Conservation (phyloP, 2,797 vertebrate genomes). For the Enteromius thamalakanensis region DNA sequence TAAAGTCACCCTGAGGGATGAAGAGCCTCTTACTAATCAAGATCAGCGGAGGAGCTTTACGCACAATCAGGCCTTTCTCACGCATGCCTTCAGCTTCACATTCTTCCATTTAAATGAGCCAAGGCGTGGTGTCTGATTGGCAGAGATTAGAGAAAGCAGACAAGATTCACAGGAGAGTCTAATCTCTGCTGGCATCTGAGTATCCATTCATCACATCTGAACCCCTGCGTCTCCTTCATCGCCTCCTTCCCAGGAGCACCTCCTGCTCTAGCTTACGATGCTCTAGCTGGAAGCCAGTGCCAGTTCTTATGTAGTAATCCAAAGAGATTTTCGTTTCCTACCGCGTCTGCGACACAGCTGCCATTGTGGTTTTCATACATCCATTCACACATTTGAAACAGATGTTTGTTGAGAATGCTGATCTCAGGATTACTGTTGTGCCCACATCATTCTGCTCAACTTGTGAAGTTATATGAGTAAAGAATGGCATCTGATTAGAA, state of each 20-base stretch:
- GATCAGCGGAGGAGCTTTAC: conserved; percentile 15
- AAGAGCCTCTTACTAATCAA: conserved; percentile 47
- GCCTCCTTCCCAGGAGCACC: conserved; percentile 15
- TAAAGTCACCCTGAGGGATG: conserved; percentile 32
- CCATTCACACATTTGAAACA: conserved; percentile 32
- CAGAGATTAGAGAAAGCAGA: conserved; percentile 43
- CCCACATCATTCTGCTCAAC: conserved; percentile 48
- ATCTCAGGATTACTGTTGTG: conserved; percentile 42
- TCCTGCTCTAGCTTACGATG: conserved; percentile 61
- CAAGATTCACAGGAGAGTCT: conserved; percentile 41
- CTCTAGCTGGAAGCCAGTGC: conserved; percentile 63
- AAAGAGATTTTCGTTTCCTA: conserved; percentile 60
- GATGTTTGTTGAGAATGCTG: conserved; percentile 8
- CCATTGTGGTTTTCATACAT: conserved; percentile 43
- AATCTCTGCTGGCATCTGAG: conserved; percentile 18
- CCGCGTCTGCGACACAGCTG: conserved; percentile 62
- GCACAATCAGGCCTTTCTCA: conserved; percentile 43
- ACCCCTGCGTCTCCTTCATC: neutral
- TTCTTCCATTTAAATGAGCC: conserved; percentile 44
- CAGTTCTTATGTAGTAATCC: conserved; percentile 62
- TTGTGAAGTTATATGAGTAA: conserved; percentile 19
- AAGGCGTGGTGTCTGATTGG: conserved; percentile 33
- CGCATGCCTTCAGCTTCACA: neutral
- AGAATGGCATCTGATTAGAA: neutral
- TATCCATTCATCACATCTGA: conserved; percentile 1